phyloP scores from a whole-genome alignment of 2,113 vertebrate species.

The Ginglymostoma cirratum region DNA sequence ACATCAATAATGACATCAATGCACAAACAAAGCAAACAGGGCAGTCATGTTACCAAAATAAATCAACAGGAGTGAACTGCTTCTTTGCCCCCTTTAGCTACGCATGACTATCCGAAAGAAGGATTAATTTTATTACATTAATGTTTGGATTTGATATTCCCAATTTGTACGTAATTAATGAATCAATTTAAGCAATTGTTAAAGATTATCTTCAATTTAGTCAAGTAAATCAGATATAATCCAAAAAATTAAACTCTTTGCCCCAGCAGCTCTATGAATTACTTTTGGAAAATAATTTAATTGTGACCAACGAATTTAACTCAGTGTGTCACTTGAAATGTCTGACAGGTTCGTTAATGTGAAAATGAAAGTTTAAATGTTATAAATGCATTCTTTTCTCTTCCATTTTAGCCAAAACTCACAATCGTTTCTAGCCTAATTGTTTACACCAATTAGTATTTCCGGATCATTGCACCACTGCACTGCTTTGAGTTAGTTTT shows the following conservation, averaged over 20 bases:
- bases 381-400: not conserved
- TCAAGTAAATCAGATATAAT: not conserved
- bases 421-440: not conserved
- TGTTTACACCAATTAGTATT: not conserved
- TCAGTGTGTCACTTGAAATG: not conserved
- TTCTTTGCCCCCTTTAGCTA: not conserved
- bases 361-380: not conserved
- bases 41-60: not conserved
- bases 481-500: not conserved
- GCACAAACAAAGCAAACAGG: not conserved
- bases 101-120: not conserved
- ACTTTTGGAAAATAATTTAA: not conserved
- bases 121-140: not conserved
- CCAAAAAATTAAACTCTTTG: not conserved
- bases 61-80: not conserved
- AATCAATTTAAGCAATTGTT: not conserved
- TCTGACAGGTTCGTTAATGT: not conserved
- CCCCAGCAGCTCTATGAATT: not conserved
- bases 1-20: not conserved
- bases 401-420: not conserved
- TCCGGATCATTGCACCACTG: not conserved
- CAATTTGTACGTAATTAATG: not conserved
- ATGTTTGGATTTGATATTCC: not conserved
- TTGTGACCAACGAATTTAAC: not conserved
- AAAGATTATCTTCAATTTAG: not conserved